These are phyloP conservation scores for Borostomias antarcticus DNA, from an alignment of 2,797 vertebrate species.

Conservation along the genomic window DNA sequence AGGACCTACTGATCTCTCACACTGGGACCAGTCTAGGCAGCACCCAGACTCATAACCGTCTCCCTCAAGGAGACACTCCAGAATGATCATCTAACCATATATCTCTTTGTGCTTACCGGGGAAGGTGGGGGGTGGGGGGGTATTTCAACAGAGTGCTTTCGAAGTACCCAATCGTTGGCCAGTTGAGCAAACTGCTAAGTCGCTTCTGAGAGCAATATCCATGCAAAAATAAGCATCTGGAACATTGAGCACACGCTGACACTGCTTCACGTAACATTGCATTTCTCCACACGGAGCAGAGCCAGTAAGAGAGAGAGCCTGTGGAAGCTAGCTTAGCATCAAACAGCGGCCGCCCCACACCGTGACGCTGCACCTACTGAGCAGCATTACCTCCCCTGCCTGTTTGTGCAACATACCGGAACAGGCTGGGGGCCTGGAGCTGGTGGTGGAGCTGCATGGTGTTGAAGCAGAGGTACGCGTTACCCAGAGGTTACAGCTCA, in stretches of 20 bases:
- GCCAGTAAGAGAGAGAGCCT: too few species aligned
- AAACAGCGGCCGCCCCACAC: too few species aligned
- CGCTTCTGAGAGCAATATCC: background rate
- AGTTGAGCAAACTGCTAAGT: background rate
- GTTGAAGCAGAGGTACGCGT: too few species aligned
- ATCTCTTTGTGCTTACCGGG: background rate
- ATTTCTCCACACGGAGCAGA: background rate
- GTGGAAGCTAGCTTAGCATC: too few species aligned
- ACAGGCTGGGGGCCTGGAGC: too few species aligned
- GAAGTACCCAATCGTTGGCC: background rate
- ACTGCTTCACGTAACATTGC: background rate
- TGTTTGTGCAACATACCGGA: too few species aligned
- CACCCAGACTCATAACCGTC: background rate
- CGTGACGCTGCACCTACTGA: too few species aligned
- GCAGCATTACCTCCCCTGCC: too few species aligned
- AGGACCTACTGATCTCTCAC: slow-evolving; percentile 10
- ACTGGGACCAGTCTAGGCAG: slow-evolving; percentile 4
- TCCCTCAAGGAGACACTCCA: background rate
- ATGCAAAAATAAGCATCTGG: background rate
- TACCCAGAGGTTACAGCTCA: too few species aligned
- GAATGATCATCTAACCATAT: background rate
- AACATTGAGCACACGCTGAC: background rate
- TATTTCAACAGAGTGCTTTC: background rate
- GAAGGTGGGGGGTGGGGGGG: too few species aligned
- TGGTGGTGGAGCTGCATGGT: too few species aligned